Conservation (phyloP, 2,797 vertebrate species). For the Antrozous pallidus region DNA sequence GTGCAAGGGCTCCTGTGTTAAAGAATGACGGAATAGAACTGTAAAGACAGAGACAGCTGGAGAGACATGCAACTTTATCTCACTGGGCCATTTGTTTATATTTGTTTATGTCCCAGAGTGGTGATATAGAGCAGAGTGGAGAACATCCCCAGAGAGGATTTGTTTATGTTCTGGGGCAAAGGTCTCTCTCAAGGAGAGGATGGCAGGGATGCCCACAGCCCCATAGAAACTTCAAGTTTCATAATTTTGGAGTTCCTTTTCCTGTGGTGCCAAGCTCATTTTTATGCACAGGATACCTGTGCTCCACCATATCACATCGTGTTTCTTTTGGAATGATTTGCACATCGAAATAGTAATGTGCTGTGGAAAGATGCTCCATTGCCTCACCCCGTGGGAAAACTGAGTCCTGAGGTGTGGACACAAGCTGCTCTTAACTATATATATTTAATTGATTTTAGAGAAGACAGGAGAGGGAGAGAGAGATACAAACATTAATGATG, state of each 20-base stretch:
- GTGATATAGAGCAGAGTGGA: not conserved
- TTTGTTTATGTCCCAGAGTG: not conserved
- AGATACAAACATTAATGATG: too few relatives aligned
- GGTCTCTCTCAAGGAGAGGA: not conserved
- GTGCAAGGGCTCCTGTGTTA: not conserved
- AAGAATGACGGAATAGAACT: not conserved
- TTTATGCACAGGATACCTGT: not conserved
- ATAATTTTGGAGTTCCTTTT: not conserved
- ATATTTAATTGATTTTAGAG: too few relatives aligned
- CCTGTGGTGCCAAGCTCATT: not conserved
- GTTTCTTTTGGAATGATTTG: not conserved
- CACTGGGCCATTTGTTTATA: not conserved
- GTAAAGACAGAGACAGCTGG: not conserved
- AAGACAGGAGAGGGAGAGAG: too few relatives aligned
- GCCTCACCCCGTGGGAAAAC: not conserved
- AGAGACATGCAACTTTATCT: not conserved
- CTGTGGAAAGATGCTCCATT: not conserved
- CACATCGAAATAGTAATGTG: not conserved
- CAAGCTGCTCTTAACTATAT: not conserved
- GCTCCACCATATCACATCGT: not conserved
- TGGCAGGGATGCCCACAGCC: not conserved
- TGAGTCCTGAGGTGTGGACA: not conserved
- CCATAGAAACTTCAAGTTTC: not conserved
- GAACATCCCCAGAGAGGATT: not conserved
- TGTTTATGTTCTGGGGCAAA: not conserved